Base-by-base conservation (phyloP, 1,140 invertebrate species). In the Drosophila rufa region DNA sequence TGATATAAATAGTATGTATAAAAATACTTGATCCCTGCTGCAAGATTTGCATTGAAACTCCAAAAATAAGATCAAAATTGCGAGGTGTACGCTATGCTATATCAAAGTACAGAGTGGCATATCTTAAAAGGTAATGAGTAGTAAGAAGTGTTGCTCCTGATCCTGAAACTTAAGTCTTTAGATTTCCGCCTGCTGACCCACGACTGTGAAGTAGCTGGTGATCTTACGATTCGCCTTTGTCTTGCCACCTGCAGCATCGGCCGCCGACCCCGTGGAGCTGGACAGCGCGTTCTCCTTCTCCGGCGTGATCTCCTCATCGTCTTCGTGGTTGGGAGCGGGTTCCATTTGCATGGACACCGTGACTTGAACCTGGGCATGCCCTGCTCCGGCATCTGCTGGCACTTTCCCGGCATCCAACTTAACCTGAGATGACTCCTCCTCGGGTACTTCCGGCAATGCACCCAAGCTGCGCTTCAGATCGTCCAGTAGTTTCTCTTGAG, bases 261-360 rank as follows among this genome's bases (percentile, higher is more conserved):
- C 9, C 30, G 65, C 22, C 59, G 43, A 22, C 36, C 58, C 30
- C 46, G 64, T 53, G 11, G 67, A 30, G 36, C 76, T 91, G 25
- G 75, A 73, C 70, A 91, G 46, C 2, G 77, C 86, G 40, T 91
- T 91, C 70, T 91, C 86, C 74, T 91, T 91, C 50, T 91, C 86
- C 25, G 82, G 86, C 27, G 79, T 82, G 42, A 58, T 83, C 36
- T 75, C 80, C 22, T 77, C 82, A 12, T 69, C 80, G 60, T 66
- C 64, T 6, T 68, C 67, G 3, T 19, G 56, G 25, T 71, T 77
- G 36, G 43, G 38, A 7, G 81, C 83, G 2, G 84, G 70, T 19
- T 91, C 91, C 58, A 92, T 73, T 48, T 92, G 91, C 91, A 92
- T 91, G 25, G 91, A 92, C 15, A 92, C 78, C 5, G 91, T 92